These are phyloP conservation scores for Zoanthus sociatus DNA, from an alignment of 92 coral and sea anemone species.

Conservation along the genomic window DNA sequence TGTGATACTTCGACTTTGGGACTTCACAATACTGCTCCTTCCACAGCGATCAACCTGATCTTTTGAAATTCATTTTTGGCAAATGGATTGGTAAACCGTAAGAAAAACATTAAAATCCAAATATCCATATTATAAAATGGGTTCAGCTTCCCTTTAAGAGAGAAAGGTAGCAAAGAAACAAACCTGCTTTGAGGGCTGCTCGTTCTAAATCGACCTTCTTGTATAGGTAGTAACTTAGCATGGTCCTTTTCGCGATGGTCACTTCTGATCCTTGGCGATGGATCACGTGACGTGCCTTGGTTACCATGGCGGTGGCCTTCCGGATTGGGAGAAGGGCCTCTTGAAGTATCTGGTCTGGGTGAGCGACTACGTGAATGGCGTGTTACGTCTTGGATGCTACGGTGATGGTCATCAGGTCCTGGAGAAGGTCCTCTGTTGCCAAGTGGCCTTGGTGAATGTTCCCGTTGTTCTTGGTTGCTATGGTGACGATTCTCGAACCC, in stretches of 20 bases:
- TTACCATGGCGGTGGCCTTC: conserved; percentile 3
- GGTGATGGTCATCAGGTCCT: conserved; percentile 6
- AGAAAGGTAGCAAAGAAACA: background rate
- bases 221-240: conserved; percentile 2
- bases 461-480: conserved; percentile 16
- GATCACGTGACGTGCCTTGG: conserved; percentile 8
- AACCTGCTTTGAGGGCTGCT: conserved; percentile 29
- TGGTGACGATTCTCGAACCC: conserved; percentile 16
- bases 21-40: too few species aligned
- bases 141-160: background rate
- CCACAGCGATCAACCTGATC: too few species aligned
- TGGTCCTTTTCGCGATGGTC: conserved; percentile 31
- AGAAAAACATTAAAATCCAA: too few species aligned
- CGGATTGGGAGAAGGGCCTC: background rate
- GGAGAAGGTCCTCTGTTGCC: conserved; percentile 14
- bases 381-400: conserved; percentile 16
- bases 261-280: conserved; percentile 19
- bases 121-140: too few species aligned
- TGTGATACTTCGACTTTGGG: too few species aligned
- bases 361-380: conserved; percentile 20
- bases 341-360: conserved; percentile 22
- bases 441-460: conserved; percentile 23
- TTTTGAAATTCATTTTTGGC: too few species aligned
- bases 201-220: conserved; percentile 21
- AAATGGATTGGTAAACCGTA: too few species aligned